Percentiles rank a stretch among this genome's conserved stretches.
Evolutionary conservation across 2,888 invertebrate species (phyloP).

Genomic region (Drosophila recens): DNA sequence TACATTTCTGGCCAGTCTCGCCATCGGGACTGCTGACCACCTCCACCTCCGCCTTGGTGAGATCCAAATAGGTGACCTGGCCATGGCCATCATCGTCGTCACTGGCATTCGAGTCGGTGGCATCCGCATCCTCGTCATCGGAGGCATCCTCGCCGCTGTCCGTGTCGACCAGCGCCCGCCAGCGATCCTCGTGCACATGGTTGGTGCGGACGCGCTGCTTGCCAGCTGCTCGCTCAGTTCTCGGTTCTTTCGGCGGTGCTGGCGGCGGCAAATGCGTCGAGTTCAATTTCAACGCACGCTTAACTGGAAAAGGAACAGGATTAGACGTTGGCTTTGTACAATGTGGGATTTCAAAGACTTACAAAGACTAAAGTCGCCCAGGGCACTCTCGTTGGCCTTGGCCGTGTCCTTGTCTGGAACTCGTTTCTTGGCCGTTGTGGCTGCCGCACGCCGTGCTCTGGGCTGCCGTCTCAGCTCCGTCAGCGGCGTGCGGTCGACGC

Average conservation of each 20-base stretch:
- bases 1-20: background rate
- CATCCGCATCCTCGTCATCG: slow-evolving; percentile 75
- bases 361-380: slow-evolving; percentile 83
- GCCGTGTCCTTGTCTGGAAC: background rate
- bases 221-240: slow-evolving; percentile 19
- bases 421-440: slow-evolving; percentile 28
- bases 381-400: slow-evolving; percentile 67
- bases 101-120: slow-evolving; percentile 47
- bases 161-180: slow-evolving; percentile 67
- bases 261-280: slow-evolving; percentile 79
- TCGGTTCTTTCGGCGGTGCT: slow-evolving; percentile 12
- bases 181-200: slow-evolving; percentile 61
- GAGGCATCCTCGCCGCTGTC: slow-evolving; percentile 76
- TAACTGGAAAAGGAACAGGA: slow-evolving; percentile 33
- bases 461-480: slow-evolving; percentile 36
- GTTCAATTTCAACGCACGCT: slow-evolving; percentile 67
- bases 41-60: slow-evolving; percentile 79
- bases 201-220: slow-evolving; percentile 38
- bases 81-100: slow-evolving; percentile 13
- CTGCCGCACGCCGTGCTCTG: slow-evolving; percentile 19
- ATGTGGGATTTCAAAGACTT: slow-evolving; percentile 42
- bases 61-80: slow-evolving; percentile 81
- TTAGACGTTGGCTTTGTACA: no score
- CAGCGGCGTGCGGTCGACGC: slow-evolving; percentile 20
- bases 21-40: slow-evolving; percentile 53